These are phyloP conservation scores for Perca fluviatilis DNA, from an alignment of 2,113 vertebrate species.

Conservation along the genomic window DNA sequence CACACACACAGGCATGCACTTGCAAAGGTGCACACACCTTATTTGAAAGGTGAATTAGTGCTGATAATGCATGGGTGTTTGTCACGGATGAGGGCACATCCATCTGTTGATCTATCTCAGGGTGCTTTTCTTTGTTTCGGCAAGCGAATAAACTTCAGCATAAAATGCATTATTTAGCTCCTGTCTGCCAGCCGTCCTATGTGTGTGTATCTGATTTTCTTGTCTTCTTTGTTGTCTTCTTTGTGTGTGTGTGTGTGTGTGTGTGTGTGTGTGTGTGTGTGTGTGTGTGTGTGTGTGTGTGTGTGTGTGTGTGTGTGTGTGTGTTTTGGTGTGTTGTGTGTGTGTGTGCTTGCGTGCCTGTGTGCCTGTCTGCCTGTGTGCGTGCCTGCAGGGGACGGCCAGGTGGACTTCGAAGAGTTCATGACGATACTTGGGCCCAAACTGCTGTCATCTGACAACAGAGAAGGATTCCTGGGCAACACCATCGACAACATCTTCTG, in stretches of 20 bases:
- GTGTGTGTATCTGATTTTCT: slow-evolving; percentile 40
- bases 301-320: slow-evolving; percentile 32
- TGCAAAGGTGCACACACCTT: slow-evolving; percentile 16
- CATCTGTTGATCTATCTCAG: slow-evolving; percentile 55
- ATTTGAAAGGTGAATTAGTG: slow-evolving; percentile 50
- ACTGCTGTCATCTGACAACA: slow-evolving; percentile 94
- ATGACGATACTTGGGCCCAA: slow-evolving; percentile 99
- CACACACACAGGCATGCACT: not conserved
- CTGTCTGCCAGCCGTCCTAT: slow-evolving; percentile 18
- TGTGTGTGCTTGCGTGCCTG: slow-evolving; percentile 5
- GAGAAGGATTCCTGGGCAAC: slow-evolving; percentile 96
- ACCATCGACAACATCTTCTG: slow-evolving; percentile 99
- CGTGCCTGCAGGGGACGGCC: slow-evolving; percentile 90
- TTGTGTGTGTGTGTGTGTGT: not conserved
- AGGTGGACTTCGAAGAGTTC: slow-evolving; percentile 99
- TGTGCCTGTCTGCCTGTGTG: slow-evolving; percentile 21
- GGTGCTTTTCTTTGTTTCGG: slow-evolving; percentile 29
- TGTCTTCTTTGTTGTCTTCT: not conserved
- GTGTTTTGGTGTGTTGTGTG: slow-evolving; percentile 34
- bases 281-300: slow-evolving; percentile 26
- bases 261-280: slow-evolving; percentile 11
- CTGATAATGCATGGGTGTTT: slow-evolving; percentile 28
- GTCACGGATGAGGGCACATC: slow-evolving; percentile 42
- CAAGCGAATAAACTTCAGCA: slow-evolving; percentile 39
- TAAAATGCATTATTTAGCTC: slow-evolving; percentile 42